phyloP scores from a whole-genome alignment of 2,113 vertebrate genomes.

The Podocnemis expansa region DNA sequence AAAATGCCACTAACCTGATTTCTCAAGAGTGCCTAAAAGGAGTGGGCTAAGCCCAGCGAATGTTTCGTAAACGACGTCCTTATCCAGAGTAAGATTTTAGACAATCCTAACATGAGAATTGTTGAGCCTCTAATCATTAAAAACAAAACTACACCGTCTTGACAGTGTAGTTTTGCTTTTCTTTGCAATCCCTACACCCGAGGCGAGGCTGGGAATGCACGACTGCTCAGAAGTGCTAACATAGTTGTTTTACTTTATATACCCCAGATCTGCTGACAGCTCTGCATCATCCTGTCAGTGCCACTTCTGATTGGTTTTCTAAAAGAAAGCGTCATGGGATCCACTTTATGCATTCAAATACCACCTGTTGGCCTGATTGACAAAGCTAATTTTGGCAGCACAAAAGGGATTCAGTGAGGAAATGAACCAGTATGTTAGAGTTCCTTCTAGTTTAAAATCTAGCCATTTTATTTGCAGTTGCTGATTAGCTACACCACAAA shows the following conservation, averaged over 20 bases:
- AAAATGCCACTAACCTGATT: conserved; percentile 89
- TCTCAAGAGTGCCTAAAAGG: conserved; percentile 91
- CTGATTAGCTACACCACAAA: not conserved
- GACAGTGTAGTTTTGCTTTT: conserved; percentile 95
- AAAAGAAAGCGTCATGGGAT: conserved; percentile 75
- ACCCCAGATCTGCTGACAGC: conserved; percentile 81
- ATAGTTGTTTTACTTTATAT: conserved; percentile 87
- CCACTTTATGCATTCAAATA: conserved; percentile 76
- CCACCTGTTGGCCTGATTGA: conserved; percentile 80
- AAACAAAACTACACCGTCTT: conserved; percentile 96
- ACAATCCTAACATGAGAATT: conserved; percentile 93
- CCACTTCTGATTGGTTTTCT: conserved; percentile 81
- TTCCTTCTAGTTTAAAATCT: not conserved
- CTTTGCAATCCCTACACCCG: conserved; percentile 99
- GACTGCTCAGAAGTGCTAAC: conserved; percentile 92
- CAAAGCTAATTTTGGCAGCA: conserved; percentile 77
- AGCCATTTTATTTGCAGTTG: not conserved
- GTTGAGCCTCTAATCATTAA: conserved; percentile 87
- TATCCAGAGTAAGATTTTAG: conserved; percentile 86
- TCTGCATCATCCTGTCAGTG: conserved; percentile 71
- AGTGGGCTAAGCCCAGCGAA: conserved; percentile 89
- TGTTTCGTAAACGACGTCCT: conserved; percentile 87
- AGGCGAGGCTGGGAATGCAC: conserved; percentile 99
- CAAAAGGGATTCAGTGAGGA: conserved; percentile 64
- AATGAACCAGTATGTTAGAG: conserved; percentile 43